These are phyloP conservation scores for Neolamprologus cancellatus DNA, from an alignment of 2,113 vertebrate species.

Conservation along the genomic window DNA sequence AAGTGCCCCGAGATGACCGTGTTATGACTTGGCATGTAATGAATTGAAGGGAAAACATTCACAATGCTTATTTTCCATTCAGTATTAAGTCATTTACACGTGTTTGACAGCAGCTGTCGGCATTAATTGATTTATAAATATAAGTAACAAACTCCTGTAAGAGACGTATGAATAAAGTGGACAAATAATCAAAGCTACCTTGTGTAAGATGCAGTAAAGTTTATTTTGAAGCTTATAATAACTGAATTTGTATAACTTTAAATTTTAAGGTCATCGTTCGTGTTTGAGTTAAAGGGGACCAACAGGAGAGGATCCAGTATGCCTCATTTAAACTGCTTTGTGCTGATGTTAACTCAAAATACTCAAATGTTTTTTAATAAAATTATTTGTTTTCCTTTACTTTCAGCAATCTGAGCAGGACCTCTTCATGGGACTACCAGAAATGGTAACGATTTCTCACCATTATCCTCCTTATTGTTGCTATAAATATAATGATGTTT, in stretches of 20 bases:
- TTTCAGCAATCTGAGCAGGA: conserved; percentile 63
- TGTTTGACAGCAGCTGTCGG: neutral
- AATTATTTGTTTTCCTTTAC: neutral
- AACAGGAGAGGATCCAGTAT: neutral
- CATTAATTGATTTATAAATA: neutral
- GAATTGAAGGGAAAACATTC: neutral
- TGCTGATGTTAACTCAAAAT: neutral
- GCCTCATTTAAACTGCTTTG: neutral
- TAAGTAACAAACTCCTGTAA: neutral
- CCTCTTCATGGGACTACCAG: conserved; percentile 56
- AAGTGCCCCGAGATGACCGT: neutral
- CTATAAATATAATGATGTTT: neutral
- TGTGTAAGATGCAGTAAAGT: neutral
- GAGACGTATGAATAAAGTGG: neutral
- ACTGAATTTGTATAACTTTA: neutral
- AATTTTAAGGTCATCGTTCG: accelerated
- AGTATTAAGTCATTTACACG: neutral
- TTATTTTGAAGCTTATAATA: neutral
- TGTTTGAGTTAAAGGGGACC: neutral
- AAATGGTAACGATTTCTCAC: conserved; percentile 54
- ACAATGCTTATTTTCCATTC: neutral
- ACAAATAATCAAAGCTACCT: neutral
- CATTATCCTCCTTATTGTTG: neutral
- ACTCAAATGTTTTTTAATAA: neutral
- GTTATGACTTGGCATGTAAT: neutral